Evolutionary conservation across 2,113 vertebrate genomes (phyloP).

Genomic region (Coregonus clupeaformis): DNA sequence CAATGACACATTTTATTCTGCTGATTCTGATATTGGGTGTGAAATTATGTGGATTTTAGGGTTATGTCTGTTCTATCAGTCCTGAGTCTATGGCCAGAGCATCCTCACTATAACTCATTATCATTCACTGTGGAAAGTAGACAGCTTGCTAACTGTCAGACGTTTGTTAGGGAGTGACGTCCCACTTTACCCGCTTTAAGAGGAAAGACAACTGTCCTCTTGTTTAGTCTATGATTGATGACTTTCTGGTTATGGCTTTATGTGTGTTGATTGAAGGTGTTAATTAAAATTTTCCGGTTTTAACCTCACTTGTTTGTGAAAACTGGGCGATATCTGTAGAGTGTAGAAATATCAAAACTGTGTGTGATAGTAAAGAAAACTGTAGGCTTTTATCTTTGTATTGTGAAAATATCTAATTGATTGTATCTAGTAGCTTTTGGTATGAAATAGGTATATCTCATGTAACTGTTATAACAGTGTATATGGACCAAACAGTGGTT

Average conservation of each 20-base stretch:
- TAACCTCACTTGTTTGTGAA: not conserved
- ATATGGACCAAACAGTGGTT: no score
- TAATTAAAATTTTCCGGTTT: not conserved
- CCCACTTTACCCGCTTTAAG: not conserved
- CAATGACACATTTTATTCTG: no score
- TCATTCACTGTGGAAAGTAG: conserved; percentile 64
- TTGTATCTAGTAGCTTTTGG: no score
- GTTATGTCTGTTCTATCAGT: not conserved
- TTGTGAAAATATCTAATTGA: no score
- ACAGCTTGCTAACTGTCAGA: conserved; percentile 30
- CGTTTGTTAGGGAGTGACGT: not conserved
- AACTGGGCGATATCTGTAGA: not conserved
- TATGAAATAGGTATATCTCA: no score
- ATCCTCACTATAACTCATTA: conserved; percentile 63
- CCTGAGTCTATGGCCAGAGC: conserved; percentile 33
- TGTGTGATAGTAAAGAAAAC: no score
- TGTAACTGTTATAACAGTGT: no score
- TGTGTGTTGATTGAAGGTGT: not conserved
- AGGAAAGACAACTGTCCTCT: not conserved
- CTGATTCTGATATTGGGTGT: no score
- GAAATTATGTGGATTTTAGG: no score
- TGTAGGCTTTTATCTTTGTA: no score
- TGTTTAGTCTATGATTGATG: not conserved
- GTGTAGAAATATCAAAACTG: no score
- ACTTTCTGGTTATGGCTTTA: not conserved